Conservation (phyloP, 2,797 vertebrate species). For the Acrocephalus scirpaceus region DNA sequence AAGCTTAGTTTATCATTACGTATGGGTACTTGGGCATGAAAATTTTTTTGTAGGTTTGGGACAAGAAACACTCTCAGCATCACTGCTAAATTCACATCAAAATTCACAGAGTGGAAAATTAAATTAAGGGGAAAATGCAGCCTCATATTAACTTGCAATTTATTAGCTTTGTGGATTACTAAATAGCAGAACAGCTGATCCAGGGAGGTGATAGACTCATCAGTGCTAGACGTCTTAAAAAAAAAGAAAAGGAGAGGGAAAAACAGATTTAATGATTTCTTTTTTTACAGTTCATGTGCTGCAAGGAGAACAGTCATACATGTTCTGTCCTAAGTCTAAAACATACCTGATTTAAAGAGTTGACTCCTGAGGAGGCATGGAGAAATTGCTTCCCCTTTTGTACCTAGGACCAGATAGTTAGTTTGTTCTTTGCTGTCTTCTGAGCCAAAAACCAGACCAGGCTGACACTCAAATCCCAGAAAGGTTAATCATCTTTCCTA, state of each 20-base stretch:
- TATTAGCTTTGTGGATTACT: neutral
- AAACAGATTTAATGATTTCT: neutral
- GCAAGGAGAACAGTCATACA: neutral
- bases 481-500: neutral
- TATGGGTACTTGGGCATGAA: neutral
- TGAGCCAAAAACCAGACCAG: neutral
- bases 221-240: neutral
- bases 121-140: neutral
- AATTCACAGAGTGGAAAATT: constrained; percentile 17
- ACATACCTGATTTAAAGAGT: neutral
- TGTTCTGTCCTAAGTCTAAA: neutral
- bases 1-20: neutral
- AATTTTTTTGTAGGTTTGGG: neutral
- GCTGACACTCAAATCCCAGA: neutral
- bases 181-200: constrained; percentile 10
- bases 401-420: neutral
- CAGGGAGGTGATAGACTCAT: neutral
- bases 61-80: neutral
- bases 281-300: neutral
- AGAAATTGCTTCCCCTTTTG: neutral
- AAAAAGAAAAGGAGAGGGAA: neutral
- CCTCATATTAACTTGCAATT: neutral
- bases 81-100: neutral
- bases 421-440: neutral
- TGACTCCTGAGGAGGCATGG: neutral